These are phyloP conservation scores for Colletes latitarsis DNA, from an alignment of 1,140 invertebrate genomes.

Conservation along the genomic window DNA sequence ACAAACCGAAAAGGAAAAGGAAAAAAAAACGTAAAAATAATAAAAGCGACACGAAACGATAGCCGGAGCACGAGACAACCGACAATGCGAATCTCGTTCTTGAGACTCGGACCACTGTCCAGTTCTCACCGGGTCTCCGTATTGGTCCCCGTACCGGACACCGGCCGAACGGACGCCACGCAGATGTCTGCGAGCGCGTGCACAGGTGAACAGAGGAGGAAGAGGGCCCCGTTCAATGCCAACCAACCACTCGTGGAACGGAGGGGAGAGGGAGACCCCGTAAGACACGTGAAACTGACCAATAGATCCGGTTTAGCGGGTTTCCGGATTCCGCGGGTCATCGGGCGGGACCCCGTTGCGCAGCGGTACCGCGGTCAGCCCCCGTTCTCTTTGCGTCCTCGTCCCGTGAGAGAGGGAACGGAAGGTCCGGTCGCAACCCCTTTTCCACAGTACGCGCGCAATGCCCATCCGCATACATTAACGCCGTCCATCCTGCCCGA, in stretches of 20 bases:
- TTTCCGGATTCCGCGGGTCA: conserved; percentile 81
- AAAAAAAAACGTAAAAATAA: background rate
- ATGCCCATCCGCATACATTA: conserved; percentile 66
- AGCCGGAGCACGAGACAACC: conserved; percentile 15
- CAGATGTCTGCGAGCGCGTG: conserved; percentile 48
- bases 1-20: background rate
- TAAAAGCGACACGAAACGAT: background rate
- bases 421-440: conserved; percentile 56
- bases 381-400: conserved; percentile 33
- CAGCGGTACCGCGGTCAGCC: conserved; percentile 55
- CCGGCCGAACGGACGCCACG: background rate
- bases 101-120: conserved; percentile 74
- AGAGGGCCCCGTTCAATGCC: conserved; percentile 51
- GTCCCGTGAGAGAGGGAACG: conserved; percentile 34
- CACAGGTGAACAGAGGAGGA: conserved; percentile 56
- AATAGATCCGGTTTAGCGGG: conserved; percentile 82
- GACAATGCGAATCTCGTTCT: conserved; percentile 31
- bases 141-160: conserved; percentile 38
- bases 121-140: conserved; percentile 77
- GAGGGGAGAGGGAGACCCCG: conserved; percentile 35
- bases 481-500: conserved; percentile 28
- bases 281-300: conserved; percentile 79
- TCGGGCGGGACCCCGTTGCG: conserved; percentile 56
- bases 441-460: conserved; percentile 51
- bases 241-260: conserved; percentile 29